phyloP scores from a whole-genome alignment of 2,797 vertebrate genomes.

The Coregonus ussuriensis region DNA sequence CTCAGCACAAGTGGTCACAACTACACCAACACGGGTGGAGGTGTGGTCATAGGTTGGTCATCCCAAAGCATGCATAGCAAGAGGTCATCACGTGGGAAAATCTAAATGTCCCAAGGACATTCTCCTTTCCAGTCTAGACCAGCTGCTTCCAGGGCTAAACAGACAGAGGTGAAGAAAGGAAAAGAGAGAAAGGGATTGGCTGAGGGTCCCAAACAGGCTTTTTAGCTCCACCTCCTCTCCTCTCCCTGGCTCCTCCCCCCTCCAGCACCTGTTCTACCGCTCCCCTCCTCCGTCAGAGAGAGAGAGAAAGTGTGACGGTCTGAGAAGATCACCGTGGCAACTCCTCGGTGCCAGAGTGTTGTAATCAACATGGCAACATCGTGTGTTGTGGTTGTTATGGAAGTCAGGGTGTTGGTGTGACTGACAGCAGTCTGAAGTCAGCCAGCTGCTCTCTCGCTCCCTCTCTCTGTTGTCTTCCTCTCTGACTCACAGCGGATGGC shows the following conservation, averaged over 20 bases:
- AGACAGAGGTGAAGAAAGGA: neutral
- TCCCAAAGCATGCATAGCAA: neutral
- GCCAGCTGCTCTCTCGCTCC: too few species aligned
- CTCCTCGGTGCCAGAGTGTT: constrained; percentile 5
- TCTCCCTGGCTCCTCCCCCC: constrained; percentile 41
- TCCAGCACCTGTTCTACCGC: constrained; percentile 50
- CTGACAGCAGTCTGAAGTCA: neutral
- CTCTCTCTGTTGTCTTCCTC: constrained; percentile 42
- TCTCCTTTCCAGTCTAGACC: neutral
- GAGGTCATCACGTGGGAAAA: constrained; percentile 11
- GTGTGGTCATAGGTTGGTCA: neutral
- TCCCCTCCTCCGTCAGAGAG: constrained; percentile 31
- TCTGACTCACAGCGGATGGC: constrained; percentile 41
- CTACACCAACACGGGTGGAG: neutral
- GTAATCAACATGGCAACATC: constrained; percentile 7
- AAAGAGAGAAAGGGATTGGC: constrained; percentile 24
- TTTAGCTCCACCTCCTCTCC: constrained; percentile 40
- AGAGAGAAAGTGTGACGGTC: neutral
- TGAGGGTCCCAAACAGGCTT: constrained; percentile 26
- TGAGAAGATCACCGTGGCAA: neutral
- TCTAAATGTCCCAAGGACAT: neutral
- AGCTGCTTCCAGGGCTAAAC: neutral
- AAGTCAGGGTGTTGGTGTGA: constrained; percentile 18
- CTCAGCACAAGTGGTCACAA: neutral
- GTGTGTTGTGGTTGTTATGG: constrained; percentile 16